Base-by-base conservation (phyloP, 2,797 vertebrate species). In the Enteromius afrohamiltoni region DNA sequence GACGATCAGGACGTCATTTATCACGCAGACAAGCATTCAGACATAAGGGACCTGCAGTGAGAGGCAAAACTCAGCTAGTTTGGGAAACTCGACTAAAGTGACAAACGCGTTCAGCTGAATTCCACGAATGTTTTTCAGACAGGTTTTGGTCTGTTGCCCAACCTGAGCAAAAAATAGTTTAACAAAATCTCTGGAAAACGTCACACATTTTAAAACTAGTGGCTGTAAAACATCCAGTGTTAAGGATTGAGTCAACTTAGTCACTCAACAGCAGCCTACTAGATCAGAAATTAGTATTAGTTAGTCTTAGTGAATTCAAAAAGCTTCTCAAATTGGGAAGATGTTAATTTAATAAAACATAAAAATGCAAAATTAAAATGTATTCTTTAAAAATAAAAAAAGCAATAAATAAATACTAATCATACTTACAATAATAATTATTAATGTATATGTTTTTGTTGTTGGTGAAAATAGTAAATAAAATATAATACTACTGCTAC, bases 111-210 rank as follows among this genome's bases (percentile, higher is more conserved):
- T 77, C 10, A 75, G 49, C 82, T 42, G 16, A 86, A 88, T 82
- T 82, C 79, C 82, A 31, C 6, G 1, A 40, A 68, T 45, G 71
- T 77, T 85, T 86, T 80, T 3, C 64, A 84, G 70, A 47, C 64
- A 65, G 75, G 81, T 42, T 73, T 34, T 31, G 42, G 34, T 69
- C 42, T 9, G 65, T 58, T n/a, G 67, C 31, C 17, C 2, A n/a
- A 49, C 65, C 49, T 2, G 65, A 80, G 31, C 23, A n/a, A 64
- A 77, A 16, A 77, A 26, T 67, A 1, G 11, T n/a, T 69, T 23
- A 7, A 69, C 21, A 23, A 69, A 69, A 69, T 23, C n/a, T 23
- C 40, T 3, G 11, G 11, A 69, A 69, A 67, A 23, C 1, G 2
- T 53, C 21, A 13, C 47, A 13, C 31, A 47, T 42, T 67, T 67